Evolutionary conservation across 2,888 invertebrate genomes (phyloP).

Genomic region (Peribatodes rhomboidaria): DNA sequence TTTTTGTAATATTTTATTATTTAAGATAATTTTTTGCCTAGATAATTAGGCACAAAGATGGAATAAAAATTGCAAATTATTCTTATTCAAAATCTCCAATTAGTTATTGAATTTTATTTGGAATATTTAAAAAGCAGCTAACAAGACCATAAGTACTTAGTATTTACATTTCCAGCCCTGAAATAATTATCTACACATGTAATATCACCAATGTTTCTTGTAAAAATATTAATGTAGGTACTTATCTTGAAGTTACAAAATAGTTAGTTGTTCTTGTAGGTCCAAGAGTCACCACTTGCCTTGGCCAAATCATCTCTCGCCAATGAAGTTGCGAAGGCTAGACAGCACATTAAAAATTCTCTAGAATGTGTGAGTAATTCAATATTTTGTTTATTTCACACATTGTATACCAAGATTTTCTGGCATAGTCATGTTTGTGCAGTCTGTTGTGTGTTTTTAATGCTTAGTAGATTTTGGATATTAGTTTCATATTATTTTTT

Average conservation of each 20-base stretch:
- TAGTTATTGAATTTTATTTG: neutral
- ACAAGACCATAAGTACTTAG: neutral
- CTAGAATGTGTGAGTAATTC: conserved; percentile 89
- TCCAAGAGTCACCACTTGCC: conserved; percentile 67
- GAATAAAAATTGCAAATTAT: neutral
- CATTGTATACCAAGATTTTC: conserved; percentile 9
- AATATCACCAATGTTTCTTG: neutral
- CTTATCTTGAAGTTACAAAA: conserved; percentile 19
- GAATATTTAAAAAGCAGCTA: neutral
- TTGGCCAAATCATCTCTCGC: conserved; percentile 89
- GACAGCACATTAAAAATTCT: conserved; percentile 93
- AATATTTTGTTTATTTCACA: conserved; percentile 26
- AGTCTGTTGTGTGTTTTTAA: conserved; percentile 8
- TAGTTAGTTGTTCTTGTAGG: conserved; percentile 64
- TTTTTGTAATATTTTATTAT: too few species aligned
- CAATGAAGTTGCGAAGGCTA: conserved; percentile 94
- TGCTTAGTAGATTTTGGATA: conserved; percentile 11
- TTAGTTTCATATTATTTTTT: neutral
- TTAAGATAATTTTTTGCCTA: too few species aligned
- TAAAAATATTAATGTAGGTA: neutral
- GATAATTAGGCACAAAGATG: too few species aligned
- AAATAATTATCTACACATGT: neutral
- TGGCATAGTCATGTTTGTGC: conserved; percentile 14
- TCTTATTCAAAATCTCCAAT: neutral
- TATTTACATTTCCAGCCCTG: neutral